Base-by-base conservation (phyloP, 2,888 invertebrate genomes). In the Polymixis flavicincta region DNA sequence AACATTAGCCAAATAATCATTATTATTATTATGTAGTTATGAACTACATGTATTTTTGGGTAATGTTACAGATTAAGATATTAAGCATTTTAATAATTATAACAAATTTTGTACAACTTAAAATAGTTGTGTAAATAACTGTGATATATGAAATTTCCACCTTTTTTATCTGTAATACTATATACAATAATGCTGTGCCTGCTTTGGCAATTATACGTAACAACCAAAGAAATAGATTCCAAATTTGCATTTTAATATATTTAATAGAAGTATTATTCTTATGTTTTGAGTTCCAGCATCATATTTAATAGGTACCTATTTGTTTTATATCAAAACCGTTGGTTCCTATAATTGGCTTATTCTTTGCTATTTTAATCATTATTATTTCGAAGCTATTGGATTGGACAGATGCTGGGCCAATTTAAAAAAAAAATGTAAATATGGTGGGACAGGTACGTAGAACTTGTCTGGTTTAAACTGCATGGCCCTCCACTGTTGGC, bases 121-220 rank as follows among this genome's bases (percentile, higher is more conserved):
- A 70, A 63, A 80, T 83, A 84, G 89, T 90, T 92, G 91, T 91
- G 86, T 87, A 86, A 87, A 77, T 80, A 85, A 87, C 92, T 92
- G 92, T 92, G 92, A 92, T 92, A 92, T 81, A 92, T 76, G 52
- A 80, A 89, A 89, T 87, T 89, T 85, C 85, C 84, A 89, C 87
- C 86, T 89, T 89, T 82, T 90, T 84, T 86, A 76, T 50, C 63
- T 85, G 78, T 87, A 74, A 82, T 73, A 74, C 79, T 77, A 66
- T 85, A 77, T 75, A 83, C 28, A 71, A 59, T 61, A 57, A 54
- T 71, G 42, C 60, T 76, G 61, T 67, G 81, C 80, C 84, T 76
- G 50, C 61, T 76, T 66, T 85, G 84, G 84, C 83, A 78, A 88
- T 37, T 66, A 82, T 86, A 84, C 82, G 87, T 83, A 77, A 73